These are phyloP conservation scores for Punctoribates punctum DNA, from an alignment of 2,888 invertebrate species.

Conservation along the genomic window DNA sequence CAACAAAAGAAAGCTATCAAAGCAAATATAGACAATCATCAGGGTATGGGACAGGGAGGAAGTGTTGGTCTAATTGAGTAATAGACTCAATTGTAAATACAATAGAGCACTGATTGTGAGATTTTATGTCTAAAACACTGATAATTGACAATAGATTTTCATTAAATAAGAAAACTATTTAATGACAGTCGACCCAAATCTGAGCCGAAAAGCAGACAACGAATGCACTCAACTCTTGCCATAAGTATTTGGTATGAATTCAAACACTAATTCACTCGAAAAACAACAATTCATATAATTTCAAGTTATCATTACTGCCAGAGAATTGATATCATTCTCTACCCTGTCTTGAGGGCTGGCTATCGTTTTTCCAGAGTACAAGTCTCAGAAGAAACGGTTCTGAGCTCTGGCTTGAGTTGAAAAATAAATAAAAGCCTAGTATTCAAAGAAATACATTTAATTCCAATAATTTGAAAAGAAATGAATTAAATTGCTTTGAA, in stretches of 20 bases:
- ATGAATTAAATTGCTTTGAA: no score
- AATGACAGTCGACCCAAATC: constrained; percentile 4
- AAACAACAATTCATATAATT: background rate
- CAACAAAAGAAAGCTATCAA: no score
- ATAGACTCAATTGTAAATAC: background rate
- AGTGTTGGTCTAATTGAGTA: no score
- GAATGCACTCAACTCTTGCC: background rate
- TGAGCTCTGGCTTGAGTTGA: no score
- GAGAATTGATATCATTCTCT: constrained; percentile 4
- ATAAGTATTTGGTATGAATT: background rate
- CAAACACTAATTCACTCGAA: background rate
- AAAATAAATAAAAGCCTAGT: no score
- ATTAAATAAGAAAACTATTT: background rate
- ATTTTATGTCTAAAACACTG: background rate
- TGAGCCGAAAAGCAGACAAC: background rate
- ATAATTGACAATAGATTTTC: constrained; percentile 17
- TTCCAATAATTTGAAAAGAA: no score
- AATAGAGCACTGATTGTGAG: background rate
- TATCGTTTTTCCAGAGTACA: background rate
- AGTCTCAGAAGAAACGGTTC: background rate
- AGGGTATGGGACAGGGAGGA: no score
- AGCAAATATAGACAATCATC: no score
- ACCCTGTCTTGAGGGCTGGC: background rate
- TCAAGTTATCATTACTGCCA: background rate
- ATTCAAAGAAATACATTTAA: no score